Percentiles rank a stretch among this genome's conserved stretches.
These are phyloP conservation scores for Myiotriccus ornatus DNA, from an alignment of 2,797 vertebrate species.

Conservation along the genomic window DNA sequence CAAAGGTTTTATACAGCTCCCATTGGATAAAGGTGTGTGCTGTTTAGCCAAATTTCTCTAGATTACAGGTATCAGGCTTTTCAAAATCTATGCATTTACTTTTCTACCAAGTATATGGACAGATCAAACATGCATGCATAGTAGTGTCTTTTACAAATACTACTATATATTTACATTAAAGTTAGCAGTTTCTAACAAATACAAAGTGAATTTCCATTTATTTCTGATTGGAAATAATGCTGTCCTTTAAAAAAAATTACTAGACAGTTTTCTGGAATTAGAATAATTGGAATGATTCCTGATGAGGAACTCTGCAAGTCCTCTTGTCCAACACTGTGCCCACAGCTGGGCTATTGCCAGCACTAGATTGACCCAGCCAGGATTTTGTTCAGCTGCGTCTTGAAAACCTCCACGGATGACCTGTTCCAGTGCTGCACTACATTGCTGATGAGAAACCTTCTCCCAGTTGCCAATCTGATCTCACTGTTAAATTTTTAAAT, in stretches of 20 bases:
- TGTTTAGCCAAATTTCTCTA: background rate
- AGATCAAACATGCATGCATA: background rate
- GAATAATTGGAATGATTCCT: background rate
- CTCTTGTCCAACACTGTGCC: background rate
- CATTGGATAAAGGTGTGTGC: background rate
- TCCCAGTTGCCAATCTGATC: background rate
- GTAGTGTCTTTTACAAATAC: background rate
- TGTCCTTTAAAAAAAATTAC: background rate
- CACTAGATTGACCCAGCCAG: background rate
- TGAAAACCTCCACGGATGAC: background rate
- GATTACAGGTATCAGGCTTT: background rate
- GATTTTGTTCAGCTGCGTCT: background rate
- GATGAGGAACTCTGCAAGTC: background rate
- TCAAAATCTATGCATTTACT: background rate
- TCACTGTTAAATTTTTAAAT: conserved; percentile 14
- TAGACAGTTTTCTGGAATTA: background rate
- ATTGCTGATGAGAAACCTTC: background rate
- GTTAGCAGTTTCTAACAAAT: background rate
- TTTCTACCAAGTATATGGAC: background rate
- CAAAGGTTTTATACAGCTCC: background rate
- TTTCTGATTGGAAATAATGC: background rate
- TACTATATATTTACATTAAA: background rate
- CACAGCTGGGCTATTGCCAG: background rate
- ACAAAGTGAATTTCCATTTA: background rate
- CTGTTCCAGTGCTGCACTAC: background rate